Evolutionary conservation across 2,797 vertebrate genomes (phyloP), one percentile per base, ranked within the genome.

Genomic region (Heteromormyrus szaboi): DNA sequence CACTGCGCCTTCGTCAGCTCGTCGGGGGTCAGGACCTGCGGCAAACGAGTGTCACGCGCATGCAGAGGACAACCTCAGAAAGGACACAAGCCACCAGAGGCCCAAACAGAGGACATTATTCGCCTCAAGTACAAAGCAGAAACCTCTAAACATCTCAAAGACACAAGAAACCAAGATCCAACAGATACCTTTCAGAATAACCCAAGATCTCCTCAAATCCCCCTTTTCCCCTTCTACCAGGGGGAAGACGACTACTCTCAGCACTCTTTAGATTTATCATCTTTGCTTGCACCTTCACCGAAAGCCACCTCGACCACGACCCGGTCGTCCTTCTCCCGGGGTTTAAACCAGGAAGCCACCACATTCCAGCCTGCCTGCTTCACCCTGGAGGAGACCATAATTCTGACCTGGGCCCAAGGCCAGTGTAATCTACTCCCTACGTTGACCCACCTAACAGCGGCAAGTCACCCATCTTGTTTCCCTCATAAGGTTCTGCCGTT

Each of bases 1-100:
- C 90, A 96, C 95, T 99, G 98, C 12, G 98, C 98, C 89, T 95
- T 96, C 3, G 85, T 90, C 90, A 99, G 91, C 93, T 99, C 98
- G 37, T 98, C 97, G 0, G 95, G 90, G 0, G 95, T 97, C 92
- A 99, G 93, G 11, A 98, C 98, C 98, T 99, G 92, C 8, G 89
- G 29, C 0, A 29, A 72, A 17, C 11, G 65, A 1, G 0, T 17
- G 4, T 53, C 2, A 85, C 29, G 25, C 17, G 7, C 17, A 81
- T 41, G 7, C 41, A 81, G 37, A 8, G 8, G 41, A 46, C 76
- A 81, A 46, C 29, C 14, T 72, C 65, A 37, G 41, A n/a, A 46
- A 19, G 5, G 33, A 79, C 37, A n/a, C 37, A 19, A 79, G 44
- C 4, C 72, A 44, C 72, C 72, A 19, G 33, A 19, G 68, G 14